Evolutionary conservation across 2,113 vertebrate genomes (phyloP), one percentile per base, ranked within the genome.

Genomic region (Octodon degus): DNA sequence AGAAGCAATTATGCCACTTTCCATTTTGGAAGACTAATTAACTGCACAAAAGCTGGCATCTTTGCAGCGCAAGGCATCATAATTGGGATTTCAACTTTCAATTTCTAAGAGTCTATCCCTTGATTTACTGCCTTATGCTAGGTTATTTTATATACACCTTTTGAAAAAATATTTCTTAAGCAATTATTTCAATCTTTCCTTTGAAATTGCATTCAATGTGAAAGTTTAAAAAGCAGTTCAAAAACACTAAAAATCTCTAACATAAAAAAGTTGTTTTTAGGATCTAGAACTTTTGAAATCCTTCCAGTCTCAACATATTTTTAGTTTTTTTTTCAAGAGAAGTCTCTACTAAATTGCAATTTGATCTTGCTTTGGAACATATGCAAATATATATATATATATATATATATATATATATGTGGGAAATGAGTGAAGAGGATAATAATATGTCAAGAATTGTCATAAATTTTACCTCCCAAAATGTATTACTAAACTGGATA

Each of bases 11-110:
- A 96, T 74, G 68, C 2, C 72, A 50, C 53, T 82, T 97, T 88
- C 55, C 89, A 97, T 94, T 94, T 94, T 79, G 58, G n/a, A 92
- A 93, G 30, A 67, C 89, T 96, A 97, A 97, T 97, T 96, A 97
- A 91, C 63, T 79, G 91, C 43, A 91, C 87, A 83, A 90, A 96
- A 83, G 72, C 25, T 86, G 80, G 47, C 55, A 65, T 32, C 50
- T 89, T 92, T 93, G 27, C 67, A 79, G n/a, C 63, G 11, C 53
- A 82, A 94, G 32, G 37, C 80, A 87, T 83, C 72, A 86, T 95
- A 87, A 86, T 74, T 82, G 89, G 72, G n/a, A 89, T 92, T 91
- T 93, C 77, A 92, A 50, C 27, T 89, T 95, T 81, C 50, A 93
- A 72, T 86, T 92, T 96, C 43, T 65, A 68, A 82, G 11, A 82